Conservation (phyloP, 2,113 vertebrate species). For the Pituophis catenifer region DNA sequence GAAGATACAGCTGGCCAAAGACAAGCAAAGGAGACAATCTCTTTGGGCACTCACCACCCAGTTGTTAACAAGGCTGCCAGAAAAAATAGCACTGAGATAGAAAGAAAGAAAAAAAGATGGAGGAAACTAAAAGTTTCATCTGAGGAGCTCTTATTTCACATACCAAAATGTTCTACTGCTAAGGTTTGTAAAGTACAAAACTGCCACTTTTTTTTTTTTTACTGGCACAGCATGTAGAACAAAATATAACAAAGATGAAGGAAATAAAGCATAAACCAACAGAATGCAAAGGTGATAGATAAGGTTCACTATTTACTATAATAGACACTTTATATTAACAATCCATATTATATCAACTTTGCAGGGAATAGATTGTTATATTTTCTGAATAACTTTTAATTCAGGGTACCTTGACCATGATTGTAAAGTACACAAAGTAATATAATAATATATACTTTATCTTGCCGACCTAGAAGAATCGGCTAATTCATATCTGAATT, state of each 20-base stretch:
- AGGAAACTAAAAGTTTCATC: background rate
- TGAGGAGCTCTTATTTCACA: background rate
- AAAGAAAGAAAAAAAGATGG: background rate
- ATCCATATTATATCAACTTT: background rate
- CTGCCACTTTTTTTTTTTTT: background rate
- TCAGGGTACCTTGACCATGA: background rate
- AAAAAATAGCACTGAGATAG: background rate
- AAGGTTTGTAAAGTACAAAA: background rate
- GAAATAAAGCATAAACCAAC: background rate
- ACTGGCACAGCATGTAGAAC: background rate
- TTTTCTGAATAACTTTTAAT: background rate
- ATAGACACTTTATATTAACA: background rate
- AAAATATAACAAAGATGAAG: background rate
- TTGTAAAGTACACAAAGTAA: background rate
- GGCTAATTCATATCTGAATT: background rate
- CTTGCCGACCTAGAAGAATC: background rate
- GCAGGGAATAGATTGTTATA: background rate
- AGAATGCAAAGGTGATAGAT: background rate
- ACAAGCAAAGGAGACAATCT: background rate
- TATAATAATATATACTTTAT: background rate
- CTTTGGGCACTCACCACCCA: background rate
- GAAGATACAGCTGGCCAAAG: slow-evolving; percentile 15
- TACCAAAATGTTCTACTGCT: background rate
- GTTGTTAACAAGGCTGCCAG: slow-evolving; percentile 1
- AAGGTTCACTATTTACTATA: background rate